Conservation (phyloP, 1,140 invertebrate species). For the Charaxes varanes region DNA sequence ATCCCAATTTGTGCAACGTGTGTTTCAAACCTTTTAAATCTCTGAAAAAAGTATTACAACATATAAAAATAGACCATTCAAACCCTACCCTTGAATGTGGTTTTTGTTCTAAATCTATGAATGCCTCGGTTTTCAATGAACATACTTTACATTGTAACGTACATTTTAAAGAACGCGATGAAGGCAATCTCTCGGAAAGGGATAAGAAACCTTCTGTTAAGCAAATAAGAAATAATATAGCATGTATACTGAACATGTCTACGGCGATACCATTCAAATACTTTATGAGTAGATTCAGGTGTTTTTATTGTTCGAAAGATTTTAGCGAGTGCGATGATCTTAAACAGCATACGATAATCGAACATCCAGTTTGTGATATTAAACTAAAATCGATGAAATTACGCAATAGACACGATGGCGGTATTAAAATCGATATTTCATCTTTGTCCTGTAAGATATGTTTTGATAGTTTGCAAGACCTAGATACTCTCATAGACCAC, state of each 20-base stretch:
- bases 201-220: slow-evolving; percentile 18
- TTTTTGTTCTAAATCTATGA: slow-evolving; percentile 5
- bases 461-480: slow-evolving; percentile 26
- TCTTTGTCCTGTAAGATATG: slow-evolving; percentile 46
- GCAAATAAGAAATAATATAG: slow-evolving; percentile 47
- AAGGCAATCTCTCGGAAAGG: background rate
- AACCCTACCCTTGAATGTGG: slow-evolving; percentile 7
- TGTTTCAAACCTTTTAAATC: slow-evolving; percentile 9
- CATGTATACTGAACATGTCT: slow-evolving; percentile 53
- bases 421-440: slow-evolving; percentile 47
- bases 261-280: slow-evolving; percentile 55
- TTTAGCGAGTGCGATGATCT: slow-evolving; percentile 50
- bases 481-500: slow-evolving; percentile 44
- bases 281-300: slow-evolving; percentile 40
- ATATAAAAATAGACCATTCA: slow-evolving; percentile 6
- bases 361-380: slow-evolving; percentile 50
- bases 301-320: slow-evolving; percentile 53
- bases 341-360: slow-evolving; percentile 34
- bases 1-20: slow-evolving; percentile 8
- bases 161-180: background rate
- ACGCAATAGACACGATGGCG: slow-evolving; percentile 44
- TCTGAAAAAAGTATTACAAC: slow-evolving; percentile 7
- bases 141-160: slow-evolving; percentile 6
- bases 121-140: slow-evolving; percentile 1
- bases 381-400: slow-evolving; percentile 45